These are phyloP conservation scores for Crocidura indochinensis DNA, from an alignment of 2,797 vertebrate genomes.

Conservation along the genomic window DNA sequence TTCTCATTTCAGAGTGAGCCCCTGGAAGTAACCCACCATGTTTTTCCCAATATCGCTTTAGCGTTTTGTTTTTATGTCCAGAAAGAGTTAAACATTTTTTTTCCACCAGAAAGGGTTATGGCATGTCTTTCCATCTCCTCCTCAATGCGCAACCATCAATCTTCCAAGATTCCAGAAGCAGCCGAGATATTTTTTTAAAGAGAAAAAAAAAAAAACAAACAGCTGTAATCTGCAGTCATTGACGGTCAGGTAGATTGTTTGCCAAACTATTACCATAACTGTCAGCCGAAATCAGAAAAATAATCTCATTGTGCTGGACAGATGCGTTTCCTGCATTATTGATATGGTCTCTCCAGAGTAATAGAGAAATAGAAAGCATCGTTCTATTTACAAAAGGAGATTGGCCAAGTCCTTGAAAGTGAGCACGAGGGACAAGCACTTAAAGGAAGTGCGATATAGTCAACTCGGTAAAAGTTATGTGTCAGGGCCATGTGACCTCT, in stretches of 20 bases:
- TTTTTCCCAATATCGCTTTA: not conserved
- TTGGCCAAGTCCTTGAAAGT: conserved; percentile 98
- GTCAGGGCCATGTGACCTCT: conserved; percentile 94
- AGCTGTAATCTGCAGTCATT: conserved; percentile 98
- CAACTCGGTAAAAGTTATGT: conserved; percentile 96
- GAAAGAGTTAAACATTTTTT: conserved; percentile 88
- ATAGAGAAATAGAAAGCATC: conserved; percentile 99
- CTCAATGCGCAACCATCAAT: conserved; percentile 92
- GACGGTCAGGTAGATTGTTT: conserved; percentile 98
- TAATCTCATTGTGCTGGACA: conserved; percentile 98
- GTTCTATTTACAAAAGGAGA: conserved; percentile 99
- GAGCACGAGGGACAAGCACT: conserved; percentile 97
- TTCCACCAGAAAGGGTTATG: conserved; percentile 91
- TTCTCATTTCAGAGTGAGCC: conserved; percentile 52
- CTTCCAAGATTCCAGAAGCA: conserved; percentile 94
- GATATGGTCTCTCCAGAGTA: conserved; percentile 97
- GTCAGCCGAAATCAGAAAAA: conserved; percentile 99
- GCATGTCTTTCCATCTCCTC: conserved; percentile 92
- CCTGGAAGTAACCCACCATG: not conserved
- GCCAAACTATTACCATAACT: conserved; percentile 99
- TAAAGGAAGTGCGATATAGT: conserved; percentile 98
- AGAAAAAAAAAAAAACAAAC: conserved; percentile 90
- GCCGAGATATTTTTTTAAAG: conserved; percentile 92
- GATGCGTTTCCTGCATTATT: conserved; percentile 99
- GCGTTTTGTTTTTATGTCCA: conserved; percentile 64